Evolutionary conservation across 2,888 invertebrate species (phyloP).

Genomic region (Bembecia ichneumoniformis): DNA sequence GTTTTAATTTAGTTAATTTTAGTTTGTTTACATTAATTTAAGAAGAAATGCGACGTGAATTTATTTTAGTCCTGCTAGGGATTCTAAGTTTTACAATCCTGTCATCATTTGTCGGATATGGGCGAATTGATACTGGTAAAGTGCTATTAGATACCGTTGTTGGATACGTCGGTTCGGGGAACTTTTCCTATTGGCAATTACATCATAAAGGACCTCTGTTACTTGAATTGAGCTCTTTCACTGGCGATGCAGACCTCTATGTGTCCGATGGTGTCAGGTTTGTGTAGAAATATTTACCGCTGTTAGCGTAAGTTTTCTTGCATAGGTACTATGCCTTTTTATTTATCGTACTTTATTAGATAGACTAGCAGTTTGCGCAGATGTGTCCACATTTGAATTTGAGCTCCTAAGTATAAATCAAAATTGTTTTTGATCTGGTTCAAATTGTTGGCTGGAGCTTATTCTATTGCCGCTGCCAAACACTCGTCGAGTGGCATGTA

Average conservation of each 20-base stretch:
- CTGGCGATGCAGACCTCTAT: conserved; percentile 59
- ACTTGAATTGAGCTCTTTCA: conserved; percentile 46
- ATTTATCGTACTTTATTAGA: too few species aligned
- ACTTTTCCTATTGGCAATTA: conserved; percentile 62
- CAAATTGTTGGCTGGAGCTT: too few species aligned
- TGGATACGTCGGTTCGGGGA: conserved; percentile 50
- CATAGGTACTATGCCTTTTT: too few species aligned
- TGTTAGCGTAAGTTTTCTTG: neutral
- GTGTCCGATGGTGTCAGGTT: conserved; percentile 52
- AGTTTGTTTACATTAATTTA: neutral
- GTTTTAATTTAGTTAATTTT: too few species aligned
- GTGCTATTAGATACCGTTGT: conserved; percentile 48
- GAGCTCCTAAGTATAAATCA: too few species aligned
- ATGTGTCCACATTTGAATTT: too few species aligned
- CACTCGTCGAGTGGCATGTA: too few species aligned
- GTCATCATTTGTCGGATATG: conserved; percentile 41
- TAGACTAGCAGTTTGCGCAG: too few species aligned
- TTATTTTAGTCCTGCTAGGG: conserved; percentile 46
- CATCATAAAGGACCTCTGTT: conserved; percentile 46
- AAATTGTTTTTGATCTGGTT: too few species aligned
- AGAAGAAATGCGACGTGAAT: conserved; percentile 45
- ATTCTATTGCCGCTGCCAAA: too few species aligned
- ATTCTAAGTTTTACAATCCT: conserved; percentile 50
- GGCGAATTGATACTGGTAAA: conserved; percentile 37
- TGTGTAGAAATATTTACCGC: conserved; percentile 8